Evolutionary conservation across 2,113 vertebrate genomes (phyloP).

Genomic region (Tachysurus vachellii): DNA sequence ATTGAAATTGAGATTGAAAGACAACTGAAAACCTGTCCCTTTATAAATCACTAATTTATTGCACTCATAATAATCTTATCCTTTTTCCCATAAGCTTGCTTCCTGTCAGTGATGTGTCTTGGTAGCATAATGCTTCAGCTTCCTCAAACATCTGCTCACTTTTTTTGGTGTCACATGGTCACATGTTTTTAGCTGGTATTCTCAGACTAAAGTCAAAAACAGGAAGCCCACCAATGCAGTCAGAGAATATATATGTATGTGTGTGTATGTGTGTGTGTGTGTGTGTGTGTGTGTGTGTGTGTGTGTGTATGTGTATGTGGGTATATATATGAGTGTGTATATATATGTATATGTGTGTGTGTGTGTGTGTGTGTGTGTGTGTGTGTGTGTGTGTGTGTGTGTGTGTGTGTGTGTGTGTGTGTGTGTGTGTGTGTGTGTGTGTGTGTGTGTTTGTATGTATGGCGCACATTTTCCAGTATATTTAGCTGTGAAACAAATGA

Average conservation of each 20-base stretch:
- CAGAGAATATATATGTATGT: not conserved
- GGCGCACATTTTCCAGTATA: not conserved
- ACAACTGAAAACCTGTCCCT: not conserved
- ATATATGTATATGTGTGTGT: too few species aligned
- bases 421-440: too few species aligned
- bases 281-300: not conserved
- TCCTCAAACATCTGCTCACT: conserved; percentile 43
- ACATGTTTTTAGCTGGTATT: conserved; percentile 41
- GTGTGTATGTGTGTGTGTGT: not conserved
- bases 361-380: not conserved
- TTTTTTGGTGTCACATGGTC: conserved; percentile 44
- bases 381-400: not conserved
- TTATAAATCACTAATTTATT: not conserved
- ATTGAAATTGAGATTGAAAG: not conserved
- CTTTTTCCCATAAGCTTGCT: conserved; percentile 23
- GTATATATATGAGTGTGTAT: too few species aligned
- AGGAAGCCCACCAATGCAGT: conserved; percentile 30
- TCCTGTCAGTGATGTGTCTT: conserved; percentile 40
- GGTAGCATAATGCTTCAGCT: conserved; percentile 34
- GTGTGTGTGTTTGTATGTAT: too few species aligned
- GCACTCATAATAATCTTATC: conserved; percentile 12
- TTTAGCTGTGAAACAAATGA: not conserved
- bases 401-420: too few species aligned
- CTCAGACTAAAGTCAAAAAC: conserved; percentile 41
- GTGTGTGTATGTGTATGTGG: not conserved